Evolutionary conservation across 2,113 vertebrate genomes (phyloP).

Genomic region (Smithornis capensis): DNA sequence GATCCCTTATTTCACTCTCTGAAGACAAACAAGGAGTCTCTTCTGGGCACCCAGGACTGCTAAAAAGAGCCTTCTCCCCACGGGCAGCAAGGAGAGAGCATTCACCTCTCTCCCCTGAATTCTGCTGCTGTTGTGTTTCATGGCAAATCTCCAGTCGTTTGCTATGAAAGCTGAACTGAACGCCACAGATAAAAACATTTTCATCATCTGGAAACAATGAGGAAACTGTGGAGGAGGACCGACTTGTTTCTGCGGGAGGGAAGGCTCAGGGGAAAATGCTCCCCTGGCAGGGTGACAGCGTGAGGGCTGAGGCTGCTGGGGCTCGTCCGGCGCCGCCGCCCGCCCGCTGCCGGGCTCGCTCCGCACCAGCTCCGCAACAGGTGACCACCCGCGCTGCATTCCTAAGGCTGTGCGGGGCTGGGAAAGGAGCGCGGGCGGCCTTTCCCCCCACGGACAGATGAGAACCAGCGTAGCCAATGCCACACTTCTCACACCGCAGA

Average conservation of each 20-base stretch:
- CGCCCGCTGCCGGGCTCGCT: neutral
- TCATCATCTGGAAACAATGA: conserved; percentile 53
- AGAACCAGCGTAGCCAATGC: fast-evolving
- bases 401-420: neutral
- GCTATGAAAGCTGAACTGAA: neutral
- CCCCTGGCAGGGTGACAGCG: neutral
- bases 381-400: neutral
- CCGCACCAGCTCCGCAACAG: neutral
- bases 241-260: neutral
- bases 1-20: conserved; percentile 27
- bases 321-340: neutral
- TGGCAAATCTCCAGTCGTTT: neutral
- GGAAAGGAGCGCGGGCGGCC: fast-evolving
- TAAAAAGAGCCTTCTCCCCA: neutral
- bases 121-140: neutral
- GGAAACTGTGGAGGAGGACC: neutral
- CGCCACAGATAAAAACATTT: conserved; percentile 17
- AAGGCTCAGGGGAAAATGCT: neutral
- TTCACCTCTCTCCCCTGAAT: neutral
- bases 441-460: fast-evolving
- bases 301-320: neutral
- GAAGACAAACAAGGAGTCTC: conserved; percentile 41
- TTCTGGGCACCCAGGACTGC: neutral
- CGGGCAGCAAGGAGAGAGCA: neutral
- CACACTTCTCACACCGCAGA: fast-evolving